Evolutionary conservation across 2,888 invertebrate species (phyloP).

Genomic region (Zhuqinia jingwanae): DNA sequence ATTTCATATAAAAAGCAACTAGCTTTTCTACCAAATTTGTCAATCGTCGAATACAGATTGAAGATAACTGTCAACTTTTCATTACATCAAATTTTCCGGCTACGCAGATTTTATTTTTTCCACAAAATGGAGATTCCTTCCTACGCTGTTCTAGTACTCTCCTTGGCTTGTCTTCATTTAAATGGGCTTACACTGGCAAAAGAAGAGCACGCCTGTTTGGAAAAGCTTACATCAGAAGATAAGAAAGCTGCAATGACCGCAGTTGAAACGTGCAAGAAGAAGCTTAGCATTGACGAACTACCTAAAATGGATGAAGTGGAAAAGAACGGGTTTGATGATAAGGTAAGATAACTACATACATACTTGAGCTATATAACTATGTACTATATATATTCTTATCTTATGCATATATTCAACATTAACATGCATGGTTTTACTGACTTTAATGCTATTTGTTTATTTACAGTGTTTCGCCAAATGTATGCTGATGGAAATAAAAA

Average conservation of each 20-base stretch:
- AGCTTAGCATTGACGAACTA: constrained; percentile 47
- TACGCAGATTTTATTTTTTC: too few species aligned
- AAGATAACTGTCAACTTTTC: neutral
- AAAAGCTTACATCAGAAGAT: constrained; percentile 56
- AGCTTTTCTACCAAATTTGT: neutral
- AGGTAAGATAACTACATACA: constrained; percentile 55
- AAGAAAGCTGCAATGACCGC: constrained; percentile 48
- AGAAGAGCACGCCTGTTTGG: constrained; percentile 45
- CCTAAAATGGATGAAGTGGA: constrained; percentile 62
- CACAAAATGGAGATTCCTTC: constrained; percentile 38
- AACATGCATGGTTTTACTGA: too few species aligned
- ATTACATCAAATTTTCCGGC: neutral
- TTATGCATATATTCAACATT: constrained; percentile 9
- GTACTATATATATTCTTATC: neutral
- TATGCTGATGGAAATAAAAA: constrained; percentile 60
- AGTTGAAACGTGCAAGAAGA: constrained; percentile 64
- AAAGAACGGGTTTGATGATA: constrained; percentile 69
- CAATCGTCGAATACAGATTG: neutral
- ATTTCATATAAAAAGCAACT: neutral
- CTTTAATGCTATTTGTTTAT: constrained; percentile 7
- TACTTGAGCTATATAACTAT: neutral
- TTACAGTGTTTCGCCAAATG: constrained; percentile 68
- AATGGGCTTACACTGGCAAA: constrained; percentile 42
- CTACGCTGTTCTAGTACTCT: constrained; percentile 20
- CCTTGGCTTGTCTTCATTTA: constrained; percentile 61